These are phyloP conservation scores for Eretmochelys imbricata DNA, from an alignment of 2,113 vertebrate genomes.

Conservation along the genomic window DNA sequence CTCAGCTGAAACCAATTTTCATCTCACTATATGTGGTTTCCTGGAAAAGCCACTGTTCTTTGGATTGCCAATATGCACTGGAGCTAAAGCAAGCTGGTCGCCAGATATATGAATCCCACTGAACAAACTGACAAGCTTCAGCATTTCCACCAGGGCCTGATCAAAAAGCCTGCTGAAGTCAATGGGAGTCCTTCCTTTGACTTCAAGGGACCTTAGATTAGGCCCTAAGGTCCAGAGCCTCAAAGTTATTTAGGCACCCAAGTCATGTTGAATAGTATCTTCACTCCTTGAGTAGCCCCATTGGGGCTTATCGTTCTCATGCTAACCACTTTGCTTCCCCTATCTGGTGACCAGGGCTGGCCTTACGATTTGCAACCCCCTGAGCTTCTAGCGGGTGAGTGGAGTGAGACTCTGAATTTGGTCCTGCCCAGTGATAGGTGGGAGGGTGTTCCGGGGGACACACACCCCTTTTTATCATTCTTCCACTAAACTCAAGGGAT, in stretches of 20 bases:
- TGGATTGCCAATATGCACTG: neutral
- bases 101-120: neutral
- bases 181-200: neutral
- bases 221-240: neutral
- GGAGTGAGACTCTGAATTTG: neutral
- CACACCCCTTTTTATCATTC: neutral
- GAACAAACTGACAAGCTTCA: neutral
- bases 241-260: too few relatives aligned
- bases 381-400: neutral
- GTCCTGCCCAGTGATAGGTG: neutral
- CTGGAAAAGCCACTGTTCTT: neutral
- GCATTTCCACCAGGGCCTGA: neutral
- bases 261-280: neutral
- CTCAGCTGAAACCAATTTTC: slow-evolving; percentile 19
- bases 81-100: slow-evolving; percentile 6
- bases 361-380: fast-evolving
- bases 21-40: neutral
- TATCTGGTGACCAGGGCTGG: neutral
- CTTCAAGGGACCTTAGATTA: neutral
- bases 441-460: neutral
- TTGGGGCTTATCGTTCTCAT: neutral
- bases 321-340: neutral
- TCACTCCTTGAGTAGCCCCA: neutral
- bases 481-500: neutral
- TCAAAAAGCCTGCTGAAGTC: neutral